Percentiles rank a stretch among this genome's conserved stretches.
Evolutionary conservation across 2,113 vertebrate genomes (phyloP).

Genomic region (Petrocephalus microphthalmus): DNA sequence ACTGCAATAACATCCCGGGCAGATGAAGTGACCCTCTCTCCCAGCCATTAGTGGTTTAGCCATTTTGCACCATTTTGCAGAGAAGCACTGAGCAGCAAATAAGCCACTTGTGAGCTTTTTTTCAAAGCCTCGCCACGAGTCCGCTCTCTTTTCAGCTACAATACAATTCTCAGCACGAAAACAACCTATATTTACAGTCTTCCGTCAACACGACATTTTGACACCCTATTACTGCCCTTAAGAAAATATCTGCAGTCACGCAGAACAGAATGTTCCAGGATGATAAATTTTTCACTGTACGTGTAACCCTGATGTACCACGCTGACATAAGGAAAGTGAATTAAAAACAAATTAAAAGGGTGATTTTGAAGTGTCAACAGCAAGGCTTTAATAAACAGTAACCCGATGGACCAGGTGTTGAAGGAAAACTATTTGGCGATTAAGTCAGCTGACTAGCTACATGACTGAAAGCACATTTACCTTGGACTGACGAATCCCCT

Average conservation of each 20-base stretch:
- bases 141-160: not conserved
- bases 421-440: not conserved
- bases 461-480: not conserved
- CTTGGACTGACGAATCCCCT: not conserved
- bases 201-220: not conserved
- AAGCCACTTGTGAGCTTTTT: not conserved
- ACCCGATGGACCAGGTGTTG: not conserved
- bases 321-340: not conserved
- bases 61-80: not conserved
- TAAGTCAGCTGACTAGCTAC: not conserved
- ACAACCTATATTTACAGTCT: not conserved
- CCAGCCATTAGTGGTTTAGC: not conserved
- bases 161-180: not conserved
- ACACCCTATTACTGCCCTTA: not conserved
- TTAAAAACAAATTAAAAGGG: not conserved
- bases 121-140: not conserved
- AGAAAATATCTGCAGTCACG: not conserved
- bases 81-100: not conserved
- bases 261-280: not conserved
- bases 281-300: not conserved
- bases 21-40: constrained; percentile 8
- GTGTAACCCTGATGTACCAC: not conserved
- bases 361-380: not conserved
- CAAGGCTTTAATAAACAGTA: not conserved
- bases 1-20: constrained; percentile 2